Conservation (phyloP, 2,113 vertebrate genomes). For the Galemys pyrenaicus region DNA sequence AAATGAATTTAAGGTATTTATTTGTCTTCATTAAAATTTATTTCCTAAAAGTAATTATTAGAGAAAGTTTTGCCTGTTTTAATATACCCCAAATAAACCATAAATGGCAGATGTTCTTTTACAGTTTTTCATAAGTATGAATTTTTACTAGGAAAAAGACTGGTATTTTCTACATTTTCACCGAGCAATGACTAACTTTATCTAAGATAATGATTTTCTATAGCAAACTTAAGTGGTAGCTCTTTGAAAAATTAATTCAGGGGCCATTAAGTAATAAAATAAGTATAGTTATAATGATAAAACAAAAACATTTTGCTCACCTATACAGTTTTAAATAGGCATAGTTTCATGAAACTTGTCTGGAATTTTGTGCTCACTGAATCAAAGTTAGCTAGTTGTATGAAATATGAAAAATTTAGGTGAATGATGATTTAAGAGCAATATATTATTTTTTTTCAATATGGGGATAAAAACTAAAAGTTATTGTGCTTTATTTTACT, state of each 20-base stretch:
- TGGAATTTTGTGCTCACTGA: neutral
- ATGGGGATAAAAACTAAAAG: neutral
- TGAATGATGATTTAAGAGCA: neutral
- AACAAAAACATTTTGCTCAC: neutral
- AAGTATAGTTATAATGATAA: too few species aligned
- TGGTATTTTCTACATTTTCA: neutral
- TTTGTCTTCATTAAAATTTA: slow-evolving; percentile 3
- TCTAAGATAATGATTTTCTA: neutral
- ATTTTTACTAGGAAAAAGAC: neutral
- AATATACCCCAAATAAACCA: neutral
- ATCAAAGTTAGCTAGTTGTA: neutral
- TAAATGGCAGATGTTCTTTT: neutral
- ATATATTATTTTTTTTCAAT: neutral
- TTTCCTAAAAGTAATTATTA: slow-evolving; percentile 18
- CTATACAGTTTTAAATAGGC: slow-evolving; percentile 47
- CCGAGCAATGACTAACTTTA: neutral
- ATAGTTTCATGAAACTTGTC: slow-evolving; percentile 44
- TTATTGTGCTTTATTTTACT: neutral
- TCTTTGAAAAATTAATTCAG: slow-evolving; percentile 61
- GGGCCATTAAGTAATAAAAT: neutral
- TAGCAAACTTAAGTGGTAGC: neutral
- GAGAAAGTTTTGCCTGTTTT: neutral
- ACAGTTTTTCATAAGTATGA: neutral
- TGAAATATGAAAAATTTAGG: neutral
- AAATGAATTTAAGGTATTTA: neutral